Evolutionary conservation across 2,113 vertebrate genomes (phyloP).

Genomic region (Gasterosteus aculeatus): DNA sequence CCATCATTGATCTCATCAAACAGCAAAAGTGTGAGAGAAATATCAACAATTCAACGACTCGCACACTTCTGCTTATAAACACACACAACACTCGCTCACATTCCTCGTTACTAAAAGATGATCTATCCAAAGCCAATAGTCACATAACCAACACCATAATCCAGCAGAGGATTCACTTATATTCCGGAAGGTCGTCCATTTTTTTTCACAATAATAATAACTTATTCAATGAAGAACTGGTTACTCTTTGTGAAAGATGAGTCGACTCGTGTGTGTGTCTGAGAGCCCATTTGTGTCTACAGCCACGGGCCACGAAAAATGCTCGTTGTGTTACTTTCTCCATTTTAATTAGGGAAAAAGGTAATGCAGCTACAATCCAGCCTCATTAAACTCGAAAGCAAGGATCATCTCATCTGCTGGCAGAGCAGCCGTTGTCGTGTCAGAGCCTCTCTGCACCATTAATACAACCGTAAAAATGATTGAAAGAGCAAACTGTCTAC

Average conservation of each 20-base stretch:
- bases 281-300: conserved; percentile 23
- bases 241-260: conserved; percentile 20
- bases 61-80: background rate
- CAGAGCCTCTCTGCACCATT: conserved; percentile 18
- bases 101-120: conserved; percentile 7
- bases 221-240: conserved; percentile 30
- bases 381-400: conserved; percentile 57
- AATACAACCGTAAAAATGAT: conserved; percentile 46
- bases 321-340: conserved; percentile 47
- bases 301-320: conserved; percentile 57
- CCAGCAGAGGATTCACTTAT: conserved; percentile 40
- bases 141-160: conserved; percentile 27
- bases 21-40: conserved; percentile 22
- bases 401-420: conserved; percentile 50
- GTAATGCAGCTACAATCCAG: conserved; percentile 58
- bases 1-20: conserved; percentile 34
- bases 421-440: conserved; percentile 35
- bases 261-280: conserved; percentile 1
- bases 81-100: background rate
- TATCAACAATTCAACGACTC: conserved; percentile 30
- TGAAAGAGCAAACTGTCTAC: conserved; percentile 42
- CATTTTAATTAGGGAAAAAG: conserved; percentile 65
- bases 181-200: conserved; percentile 36
- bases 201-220: conserved; percentile 41
- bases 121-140: conserved; percentile 20